Evolutionary conservation across 2,888 invertebrate genomes (phyloP).

Genomic region (Crioceris asparagi): DNA sequence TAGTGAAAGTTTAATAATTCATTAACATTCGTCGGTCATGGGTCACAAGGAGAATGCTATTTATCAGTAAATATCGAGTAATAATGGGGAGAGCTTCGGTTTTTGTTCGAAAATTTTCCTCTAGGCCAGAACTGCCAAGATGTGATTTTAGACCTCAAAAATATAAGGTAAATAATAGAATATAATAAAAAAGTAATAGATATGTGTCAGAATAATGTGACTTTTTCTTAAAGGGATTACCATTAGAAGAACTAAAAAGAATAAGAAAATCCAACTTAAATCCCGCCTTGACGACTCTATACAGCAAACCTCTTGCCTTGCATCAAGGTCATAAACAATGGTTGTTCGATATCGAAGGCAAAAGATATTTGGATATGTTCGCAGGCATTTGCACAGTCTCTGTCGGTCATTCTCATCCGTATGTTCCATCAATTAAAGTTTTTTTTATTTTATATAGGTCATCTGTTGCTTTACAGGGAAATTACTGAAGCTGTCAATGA

Average conservation of each 20-base stretch:
- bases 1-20: too few relatives aligned
- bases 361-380: conserved; percentile 87
- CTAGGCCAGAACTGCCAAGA: too few relatives aligned
- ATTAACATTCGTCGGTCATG: too few relatives aligned
- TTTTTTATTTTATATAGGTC: too few relatives aligned
- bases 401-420: conserved; percentile 97
- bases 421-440: conserved; percentile 41
- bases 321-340: conserved; percentile 87
- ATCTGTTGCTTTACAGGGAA: conserved; percentile 48
- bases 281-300: conserved; percentile 62
- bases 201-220: too few relatives aligned
- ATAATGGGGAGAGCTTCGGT: too few relatives aligned
- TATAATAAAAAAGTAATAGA: too few relatives aligned
- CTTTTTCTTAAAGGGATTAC: conserved; percentile 44
- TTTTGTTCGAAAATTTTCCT: too few relatives aligned
- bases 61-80: too few relatives aligned
- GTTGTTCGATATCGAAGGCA: conserved; percentile 78
- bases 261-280: conserved; percentile 55
- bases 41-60: too few relatives aligned
- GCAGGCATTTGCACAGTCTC: conserved; percentile 96
- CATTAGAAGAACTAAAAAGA: conserved; percentile 46
- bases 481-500: conserved; percentile 66
- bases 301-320: conserved; percentile 72
- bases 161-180: conserved; percentile 30
- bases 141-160: conserved; percentile 32